Evolutionary conservation across 2,113 vertebrate genomes (phyloP), one percentile per base, ranked within the genome.

Genomic region (Egretta garzetta): DNA sequence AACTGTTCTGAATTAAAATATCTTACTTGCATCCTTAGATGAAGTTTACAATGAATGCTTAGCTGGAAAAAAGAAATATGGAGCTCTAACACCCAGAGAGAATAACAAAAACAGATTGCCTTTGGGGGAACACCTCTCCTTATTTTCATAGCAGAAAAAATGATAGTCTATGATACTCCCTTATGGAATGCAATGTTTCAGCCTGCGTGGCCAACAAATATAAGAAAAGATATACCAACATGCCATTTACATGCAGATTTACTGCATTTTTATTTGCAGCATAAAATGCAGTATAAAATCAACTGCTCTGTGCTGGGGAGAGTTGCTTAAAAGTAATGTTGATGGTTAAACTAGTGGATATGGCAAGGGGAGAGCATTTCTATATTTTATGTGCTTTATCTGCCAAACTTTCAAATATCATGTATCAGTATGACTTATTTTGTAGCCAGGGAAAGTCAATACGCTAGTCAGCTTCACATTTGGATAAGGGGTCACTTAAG

Each of bases 81-180:
- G 32, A 66, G 20, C 12, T 75, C n/a, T 64, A 75, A 27, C 21
- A 32, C 14, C 9, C 23, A 27, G 50, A 37, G 17, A 63, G 9
- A 86, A 49, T 14, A 53, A n/a, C 7, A 50, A 53, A 84, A 76
- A 13, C 10, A 70, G 23, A 35, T n/a, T 59, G 33, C 11, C 26
- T 59, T 19, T 59, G 18, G 8, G 22, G 1, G 12, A 72, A 74
- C 37, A 5, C 11, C 75, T 4, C 2, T 71, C 47, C 22, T 27
- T 37, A 41, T 60, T 70, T 83, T 60, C 17, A 23, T 12, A 77
- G 18, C 11, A 90, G 27, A 80, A 80, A 73, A 77, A 56, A 30
- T 4, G 0, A 58, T 39, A 53, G 41, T 79, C 24, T 27, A 4
- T 59, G 0, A n/a, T 59, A 21, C 3, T 60, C 6, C 2, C 28